Conservation (phyloP, 2,797 vertebrate species). For the Merluccius polli region DNA sequence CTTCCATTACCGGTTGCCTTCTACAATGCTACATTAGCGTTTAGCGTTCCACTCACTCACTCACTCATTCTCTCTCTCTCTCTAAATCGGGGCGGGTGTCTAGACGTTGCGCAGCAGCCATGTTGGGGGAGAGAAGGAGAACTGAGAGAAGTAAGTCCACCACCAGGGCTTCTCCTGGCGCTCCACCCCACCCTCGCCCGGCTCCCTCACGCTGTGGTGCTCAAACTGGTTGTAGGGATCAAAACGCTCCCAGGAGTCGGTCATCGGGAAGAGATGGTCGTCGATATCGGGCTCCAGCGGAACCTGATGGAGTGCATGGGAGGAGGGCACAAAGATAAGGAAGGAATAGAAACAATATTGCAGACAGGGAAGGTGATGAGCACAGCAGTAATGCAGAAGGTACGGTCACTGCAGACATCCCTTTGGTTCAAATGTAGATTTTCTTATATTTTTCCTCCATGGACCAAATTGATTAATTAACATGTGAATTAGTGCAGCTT, state of each 20-base stretch:
- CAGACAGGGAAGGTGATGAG: not conserved
- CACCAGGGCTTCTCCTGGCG: slow-evolving; percentile 91
- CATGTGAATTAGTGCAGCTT: not conserved
- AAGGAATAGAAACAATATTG: not conserved
- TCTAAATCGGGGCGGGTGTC: not conserved
- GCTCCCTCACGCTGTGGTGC: slow-evolving; percentile 53
- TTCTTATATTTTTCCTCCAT: not conserved
- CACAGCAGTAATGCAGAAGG: not conserved
- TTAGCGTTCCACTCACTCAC: not conserved
- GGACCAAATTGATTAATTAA: not conserved
- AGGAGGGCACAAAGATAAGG: not conserved
- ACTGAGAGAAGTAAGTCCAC: slow-evolving; percentile 93
- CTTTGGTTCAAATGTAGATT: not conserved
- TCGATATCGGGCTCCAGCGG: slow-evolving; percentile 66
- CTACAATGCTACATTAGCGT: slow-evolving; percentile 3
- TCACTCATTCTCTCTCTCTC: not conserved
- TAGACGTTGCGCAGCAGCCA: slow-evolving; percentile 88
- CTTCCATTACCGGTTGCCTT: slow-evolving; percentile 31
- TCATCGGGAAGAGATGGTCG: slow-evolving; percentile 70
- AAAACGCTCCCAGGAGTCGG: slow-evolving; percentile 64
- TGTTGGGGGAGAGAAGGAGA: slow-evolving; percentile 78
- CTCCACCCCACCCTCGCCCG: slow-evolving; percentile 47
- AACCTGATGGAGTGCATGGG: slow-evolving; percentile 41
- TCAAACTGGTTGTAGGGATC: slow-evolving; percentile 81
- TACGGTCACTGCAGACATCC: not conserved